These are phyloP conservation scores for Clarias batrachus DNA, from an alignment of 2,113 vertebrate genomes.

Conservation along the genomic window DNA sequence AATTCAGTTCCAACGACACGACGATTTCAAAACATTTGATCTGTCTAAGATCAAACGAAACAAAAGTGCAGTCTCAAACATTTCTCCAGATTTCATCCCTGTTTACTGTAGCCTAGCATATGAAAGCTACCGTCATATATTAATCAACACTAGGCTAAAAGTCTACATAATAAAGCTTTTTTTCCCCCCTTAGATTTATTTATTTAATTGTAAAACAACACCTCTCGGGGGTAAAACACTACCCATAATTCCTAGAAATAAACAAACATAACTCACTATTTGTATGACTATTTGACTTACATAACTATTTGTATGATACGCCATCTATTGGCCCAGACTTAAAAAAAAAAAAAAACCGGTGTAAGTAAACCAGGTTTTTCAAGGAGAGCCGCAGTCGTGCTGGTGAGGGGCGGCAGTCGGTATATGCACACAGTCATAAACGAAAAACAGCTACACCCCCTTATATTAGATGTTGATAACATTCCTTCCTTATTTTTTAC, in stretches of 20 bases:
- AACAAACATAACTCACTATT: background rate
- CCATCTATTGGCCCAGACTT: background rate
- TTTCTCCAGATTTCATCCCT: background rate
- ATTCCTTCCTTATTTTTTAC: background rate
- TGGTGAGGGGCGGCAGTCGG: background rate
- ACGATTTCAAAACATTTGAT: background rate
- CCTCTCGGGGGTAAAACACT: background rate
- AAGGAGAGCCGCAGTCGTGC: background rate
- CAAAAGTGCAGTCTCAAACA: background rate
- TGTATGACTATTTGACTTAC: too few relatives aligned
- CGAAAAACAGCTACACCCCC: background rate
- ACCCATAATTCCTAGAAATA: background rate
- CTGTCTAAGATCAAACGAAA: background rate
- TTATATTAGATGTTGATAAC: background rate
- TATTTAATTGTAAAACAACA: background rate
- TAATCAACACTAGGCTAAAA: background rate
- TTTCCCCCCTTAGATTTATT: background rate
- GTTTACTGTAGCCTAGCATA: background rate
- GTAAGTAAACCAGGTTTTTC: background rate
- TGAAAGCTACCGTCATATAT: background rate
- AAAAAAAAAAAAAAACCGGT: background rate
- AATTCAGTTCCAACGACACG: too few relatives aligned
- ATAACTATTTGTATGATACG: background rate
- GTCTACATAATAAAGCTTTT: background rate
- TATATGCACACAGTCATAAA: background rate